A percentile compares a stretch with the other conserved stretches of the same genome.
These are phyloP conservation scores for Pipistrellus kuhlii DNA, from an alignment of 2,797 vertebrate species.

Conservation along the genomic window DNA sequence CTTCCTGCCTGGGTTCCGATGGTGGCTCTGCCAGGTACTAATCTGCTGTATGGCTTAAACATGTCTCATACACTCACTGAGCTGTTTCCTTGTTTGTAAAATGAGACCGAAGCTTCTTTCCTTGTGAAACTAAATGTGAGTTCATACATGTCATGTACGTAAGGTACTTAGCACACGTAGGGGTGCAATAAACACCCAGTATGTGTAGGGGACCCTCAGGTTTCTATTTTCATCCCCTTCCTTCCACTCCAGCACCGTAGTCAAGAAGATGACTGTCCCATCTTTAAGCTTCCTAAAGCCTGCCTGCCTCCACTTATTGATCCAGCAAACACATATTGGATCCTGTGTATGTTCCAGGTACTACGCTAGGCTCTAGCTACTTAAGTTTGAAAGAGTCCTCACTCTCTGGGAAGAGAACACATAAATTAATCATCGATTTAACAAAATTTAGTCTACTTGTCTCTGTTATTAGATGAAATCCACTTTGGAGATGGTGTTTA, in stretches of 20 bases:
- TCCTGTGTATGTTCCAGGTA: not conserved
- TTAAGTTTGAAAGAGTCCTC: not conserved
- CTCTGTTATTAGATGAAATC: not conserved
- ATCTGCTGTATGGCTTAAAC: not conserved
- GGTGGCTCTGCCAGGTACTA: not conserved
- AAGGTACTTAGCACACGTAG: not conserved
- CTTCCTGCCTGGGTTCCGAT: not conserved
- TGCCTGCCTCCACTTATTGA: not conserved
- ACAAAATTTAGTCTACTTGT: not conserved
- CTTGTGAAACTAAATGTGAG: not conserved
- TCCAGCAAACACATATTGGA: not conserved
- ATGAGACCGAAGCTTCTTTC: not conserved
- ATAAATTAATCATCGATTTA: not conserved
- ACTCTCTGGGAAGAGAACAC: not conserved
- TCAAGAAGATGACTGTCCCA: not conserved
- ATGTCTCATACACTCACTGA: not conserved
- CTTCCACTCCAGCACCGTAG: not conserved
- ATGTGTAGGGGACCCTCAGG: not conserved
- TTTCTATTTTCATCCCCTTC: not conserved
- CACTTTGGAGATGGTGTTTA: not conserved
- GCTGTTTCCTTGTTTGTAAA: not conserved
- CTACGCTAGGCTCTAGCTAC: not conserved
- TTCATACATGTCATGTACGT: not conserved
- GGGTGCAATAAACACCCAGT: not conserved
- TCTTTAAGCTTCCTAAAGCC: not conserved